phyloP scores from a whole-genome alignment of 2,888 invertebrate species.

The Magallana nippona region DNA sequence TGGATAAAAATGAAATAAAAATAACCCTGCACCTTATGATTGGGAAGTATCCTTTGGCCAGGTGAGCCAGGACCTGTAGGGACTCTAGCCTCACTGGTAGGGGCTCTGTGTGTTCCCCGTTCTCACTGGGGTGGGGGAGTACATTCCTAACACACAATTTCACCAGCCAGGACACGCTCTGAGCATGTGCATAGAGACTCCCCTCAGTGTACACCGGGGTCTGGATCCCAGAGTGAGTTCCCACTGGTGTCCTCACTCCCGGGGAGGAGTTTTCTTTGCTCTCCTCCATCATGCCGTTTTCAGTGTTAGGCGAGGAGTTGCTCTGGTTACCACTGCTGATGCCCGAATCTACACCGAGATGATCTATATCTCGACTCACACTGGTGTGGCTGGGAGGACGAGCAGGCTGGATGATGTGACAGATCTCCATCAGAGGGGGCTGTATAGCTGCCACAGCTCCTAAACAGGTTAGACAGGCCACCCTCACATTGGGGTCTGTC shows the following conservation, averaged over 20 bases:
- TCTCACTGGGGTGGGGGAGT: conserved; percentile 58
- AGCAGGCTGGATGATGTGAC: conserved; percentile 73
- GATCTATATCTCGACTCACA: conserved; percentile 18
- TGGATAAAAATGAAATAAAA: not conserved
- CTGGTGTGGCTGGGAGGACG: conserved; percentile 56
- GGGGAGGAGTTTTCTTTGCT: conserved; percentile 49
- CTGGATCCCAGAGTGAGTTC: conserved; percentile 65
- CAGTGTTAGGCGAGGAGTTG: conserved; percentile 31
- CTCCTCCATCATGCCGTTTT: conserved; percentile 13
- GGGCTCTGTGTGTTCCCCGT: conserved; percentile 66
- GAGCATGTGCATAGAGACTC: conserved; percentile 63
- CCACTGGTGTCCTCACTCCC: conserved; percentile 61
- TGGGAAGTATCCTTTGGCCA: conserved; percentile 79
- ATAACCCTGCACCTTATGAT: conserved; percentile 76
- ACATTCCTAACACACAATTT: conserved; percentile 77
- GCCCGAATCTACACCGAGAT: conserved; percentile 37
- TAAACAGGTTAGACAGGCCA: conserved; percentile 79
- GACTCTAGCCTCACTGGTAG: conserved; percentile 89
- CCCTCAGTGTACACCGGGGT: conserved; percentile 72
- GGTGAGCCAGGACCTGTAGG: conserved; percentile 83
- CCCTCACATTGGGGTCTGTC: conserved; percentile 80
- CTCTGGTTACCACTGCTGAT: conserved; percentile 41
- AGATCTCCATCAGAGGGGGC: conserved; percentile 78
- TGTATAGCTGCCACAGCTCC: conserved; percentile 79
- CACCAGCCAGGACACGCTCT: conserved; percentile 76